Evolutionary conservation across 2,113 vertebrate species (phyloP).

Genomic region (Alligator sinensis): DNA sequence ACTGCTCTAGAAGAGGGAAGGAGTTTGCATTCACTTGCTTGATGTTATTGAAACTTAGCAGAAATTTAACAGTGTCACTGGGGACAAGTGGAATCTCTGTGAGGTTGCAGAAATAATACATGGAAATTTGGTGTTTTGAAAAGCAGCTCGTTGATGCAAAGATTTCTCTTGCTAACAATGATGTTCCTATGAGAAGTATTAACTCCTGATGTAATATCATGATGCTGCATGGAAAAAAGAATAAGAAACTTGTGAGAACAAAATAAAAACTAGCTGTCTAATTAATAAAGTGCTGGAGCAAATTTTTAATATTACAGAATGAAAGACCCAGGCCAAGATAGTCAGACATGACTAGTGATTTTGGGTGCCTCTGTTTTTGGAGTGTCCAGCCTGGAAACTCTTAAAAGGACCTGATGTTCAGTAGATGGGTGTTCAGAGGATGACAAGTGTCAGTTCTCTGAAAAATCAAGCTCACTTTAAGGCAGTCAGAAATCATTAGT

Average conservation of each 20-base stretch:
- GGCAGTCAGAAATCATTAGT: background rate
- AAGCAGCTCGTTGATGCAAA: constrained; percentile 59
- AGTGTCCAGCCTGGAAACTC: background rate
- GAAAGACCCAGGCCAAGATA: background rate
- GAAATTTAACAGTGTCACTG: constrained; percentile 68
- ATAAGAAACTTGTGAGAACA: background rate
- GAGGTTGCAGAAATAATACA: constrained; percentile 63
- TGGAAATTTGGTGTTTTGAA: constrained; percentile 14
- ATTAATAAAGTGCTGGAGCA: background rate
- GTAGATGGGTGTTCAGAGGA: background rate
- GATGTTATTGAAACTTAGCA: constrained; percentile 82
- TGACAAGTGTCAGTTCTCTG: accelerated
- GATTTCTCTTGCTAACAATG: constrained; percentile 35
- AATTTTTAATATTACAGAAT: background rate
- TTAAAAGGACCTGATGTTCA: background rate
- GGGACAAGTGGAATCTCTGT: constrained; percentile 80
- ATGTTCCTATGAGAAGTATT: constrained; percentile 58
- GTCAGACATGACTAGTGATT: background rate
- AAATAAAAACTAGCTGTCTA: background rate
- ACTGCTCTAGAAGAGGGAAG: constrained; percentile 73
- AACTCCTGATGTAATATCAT: constrained; percentile 55
- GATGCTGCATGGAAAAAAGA: constrained; percentile 38
- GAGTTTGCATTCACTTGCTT: constrained; percentile 74
- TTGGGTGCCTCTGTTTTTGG: background rate
- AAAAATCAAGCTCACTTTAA: background rate